Evolutionary conservation across 1,140 invertebrate species (phyloP).

Genomic region (Leucophenga varia): DNA sequence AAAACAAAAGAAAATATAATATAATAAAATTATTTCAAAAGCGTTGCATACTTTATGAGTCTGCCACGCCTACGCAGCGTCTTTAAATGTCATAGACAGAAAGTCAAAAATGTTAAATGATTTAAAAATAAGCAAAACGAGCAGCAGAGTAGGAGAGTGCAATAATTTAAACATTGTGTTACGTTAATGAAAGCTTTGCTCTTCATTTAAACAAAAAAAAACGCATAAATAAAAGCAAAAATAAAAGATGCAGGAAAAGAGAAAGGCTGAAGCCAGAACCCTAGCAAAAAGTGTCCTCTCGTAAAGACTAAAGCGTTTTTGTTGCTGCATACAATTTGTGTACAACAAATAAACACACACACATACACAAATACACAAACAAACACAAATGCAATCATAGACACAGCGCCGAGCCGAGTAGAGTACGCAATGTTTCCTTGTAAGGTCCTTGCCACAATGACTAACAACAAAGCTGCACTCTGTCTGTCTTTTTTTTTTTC

Average conservation of each 20-base stretch:
- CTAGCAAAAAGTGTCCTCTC: background rate
- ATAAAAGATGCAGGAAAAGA: background rate
- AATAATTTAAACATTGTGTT: conserved; percentile 56
- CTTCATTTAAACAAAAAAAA: conserved; percentile 37
- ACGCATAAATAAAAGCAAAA: background rate
- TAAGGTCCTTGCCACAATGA: conserved; percentile 29
- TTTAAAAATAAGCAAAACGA: too few relatives aligned
- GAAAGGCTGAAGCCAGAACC: background rate
- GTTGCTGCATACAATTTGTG: conserved; percentile 22
- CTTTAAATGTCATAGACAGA: too few relatives aligned
- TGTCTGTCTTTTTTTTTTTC: too few relatives aligned
- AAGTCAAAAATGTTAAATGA: too few relatives aligned
- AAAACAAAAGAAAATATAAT: too few relatives aligned
- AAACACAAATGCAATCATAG: conserved; percentile 15
- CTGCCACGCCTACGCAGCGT: too few relatives aligned
- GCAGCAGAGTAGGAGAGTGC: conserved; percentile 13
- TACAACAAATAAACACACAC: conserved; percentile 22
- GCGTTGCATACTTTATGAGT: too few relatives aligned
- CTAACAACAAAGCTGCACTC: too few relatives aligned
- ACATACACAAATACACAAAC: conserved; percentile 15
- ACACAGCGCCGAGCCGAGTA: conserved; percentile 1
- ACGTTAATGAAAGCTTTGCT: conserved; percentile 55
- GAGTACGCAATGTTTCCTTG: conserved; percentile 19
- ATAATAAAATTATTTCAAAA: too few relatives aligned
- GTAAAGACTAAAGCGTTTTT: conserved; percentile 1